Evolutionary conservation across 2,113 vertebrate species (phyloP).

Genomic region (Cephalopterus ornatus): DNA sequence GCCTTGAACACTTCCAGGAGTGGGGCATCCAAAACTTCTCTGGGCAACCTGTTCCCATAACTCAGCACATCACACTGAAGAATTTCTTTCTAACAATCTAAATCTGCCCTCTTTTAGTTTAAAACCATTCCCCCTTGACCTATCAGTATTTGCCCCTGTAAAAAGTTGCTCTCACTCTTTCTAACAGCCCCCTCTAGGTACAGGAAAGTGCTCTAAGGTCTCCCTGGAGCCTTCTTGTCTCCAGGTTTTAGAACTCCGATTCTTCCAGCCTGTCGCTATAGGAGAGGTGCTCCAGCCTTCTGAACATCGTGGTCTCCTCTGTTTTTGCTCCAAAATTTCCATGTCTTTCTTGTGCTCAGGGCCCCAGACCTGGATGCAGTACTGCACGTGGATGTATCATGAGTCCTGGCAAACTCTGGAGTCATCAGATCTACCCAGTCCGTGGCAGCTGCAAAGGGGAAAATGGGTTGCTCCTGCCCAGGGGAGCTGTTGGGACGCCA

Average conservation of each 20-base stretch:
- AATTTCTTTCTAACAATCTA: neutral
- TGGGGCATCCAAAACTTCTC: neutral
- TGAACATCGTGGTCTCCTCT: neutral
- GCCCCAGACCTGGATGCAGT: neutral
- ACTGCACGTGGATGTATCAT: neutral
- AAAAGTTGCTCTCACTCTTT: neutral
- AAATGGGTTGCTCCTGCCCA: neutral
- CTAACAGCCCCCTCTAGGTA: neutral
- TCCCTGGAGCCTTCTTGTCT: neutral
- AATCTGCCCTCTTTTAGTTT: neutral
- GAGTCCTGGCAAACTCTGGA: neutral
- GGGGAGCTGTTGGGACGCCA: fast-evolving
- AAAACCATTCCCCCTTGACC: neutral
- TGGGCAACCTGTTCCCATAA: too few species aligned
- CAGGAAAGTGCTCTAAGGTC: neutral
- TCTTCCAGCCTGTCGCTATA: neutral
- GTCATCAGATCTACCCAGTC: fast-evolving
- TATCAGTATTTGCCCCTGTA: neutral
- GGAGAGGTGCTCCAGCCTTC: neutral
- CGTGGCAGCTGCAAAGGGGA: neutral
- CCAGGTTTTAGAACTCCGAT: too few species aligned
- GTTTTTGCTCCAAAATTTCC: neutral
- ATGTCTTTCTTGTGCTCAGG: neutral
- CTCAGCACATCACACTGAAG: neutral
- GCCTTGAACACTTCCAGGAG: neutral